Evolutionary conservation across 2,113 vertebrate genomes (phyloP).

Genomic region (Saguinus midas): DNA sequence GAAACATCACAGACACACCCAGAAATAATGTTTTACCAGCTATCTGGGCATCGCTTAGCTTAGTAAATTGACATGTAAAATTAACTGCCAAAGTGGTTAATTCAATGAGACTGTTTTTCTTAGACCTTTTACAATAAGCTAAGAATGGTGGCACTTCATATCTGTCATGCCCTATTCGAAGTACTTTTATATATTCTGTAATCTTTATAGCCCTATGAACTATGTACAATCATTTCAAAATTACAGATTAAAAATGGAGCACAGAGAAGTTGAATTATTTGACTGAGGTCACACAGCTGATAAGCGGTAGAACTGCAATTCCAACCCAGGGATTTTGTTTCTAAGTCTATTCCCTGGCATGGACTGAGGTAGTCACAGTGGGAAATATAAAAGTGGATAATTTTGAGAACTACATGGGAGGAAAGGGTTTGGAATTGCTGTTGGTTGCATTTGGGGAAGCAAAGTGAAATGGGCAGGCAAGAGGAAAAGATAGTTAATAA

Average conservation of each 20-base stretch:
- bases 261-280: not conserved
- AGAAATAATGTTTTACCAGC: not conserved
- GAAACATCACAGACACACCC: not conserved
- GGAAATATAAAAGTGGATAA: not conserved
- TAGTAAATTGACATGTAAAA: not conserved
- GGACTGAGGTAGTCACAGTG: not conserved
- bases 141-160: not conserved
- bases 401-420: not conserved
- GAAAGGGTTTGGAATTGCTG: not conserved
- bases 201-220: not conserved
- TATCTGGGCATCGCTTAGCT: not conserved
- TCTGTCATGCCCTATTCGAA: not conserved
- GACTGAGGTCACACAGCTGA: not conserved
- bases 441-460: not conserved
- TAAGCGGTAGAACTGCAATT: not conserved
- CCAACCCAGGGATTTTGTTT: not conserved
- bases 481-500: not conserved
- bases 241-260: not conserved
- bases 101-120: not conserved
- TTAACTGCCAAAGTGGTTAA: not conserved
- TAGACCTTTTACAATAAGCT: not conserved
- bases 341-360: not conserved
- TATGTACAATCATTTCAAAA: not conserved
- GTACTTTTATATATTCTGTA: not conserved
- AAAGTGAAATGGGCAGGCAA: not conserved